Conservation (phyloP, 2,797 vertebrate genomes). For the Aplochiton taeniatus region DNA sequence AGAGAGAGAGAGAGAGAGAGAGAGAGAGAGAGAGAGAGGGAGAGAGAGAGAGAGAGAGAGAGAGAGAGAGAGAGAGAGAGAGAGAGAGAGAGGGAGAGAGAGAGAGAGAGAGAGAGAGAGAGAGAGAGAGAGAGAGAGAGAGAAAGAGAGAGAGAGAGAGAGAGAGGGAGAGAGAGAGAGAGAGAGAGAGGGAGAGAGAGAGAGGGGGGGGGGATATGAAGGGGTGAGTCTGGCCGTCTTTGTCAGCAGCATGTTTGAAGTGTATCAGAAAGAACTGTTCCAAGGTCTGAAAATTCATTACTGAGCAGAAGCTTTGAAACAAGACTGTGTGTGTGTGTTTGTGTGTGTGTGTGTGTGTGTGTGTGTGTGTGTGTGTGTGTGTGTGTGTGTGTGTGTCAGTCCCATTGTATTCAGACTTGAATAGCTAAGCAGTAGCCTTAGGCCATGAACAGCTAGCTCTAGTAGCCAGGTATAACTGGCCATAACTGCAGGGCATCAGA, state of each 20-base stretch:
- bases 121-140: background rate
- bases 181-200: conserved; percentile 37
- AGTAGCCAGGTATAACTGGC: conserved; percentile 72
- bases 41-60: background rate
- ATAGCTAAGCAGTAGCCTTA: conserved; percentile 82
- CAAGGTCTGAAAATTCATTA: conserved; percentile 82
- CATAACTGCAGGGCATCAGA: conserved; percentile 76
- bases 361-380: conserved; percentile 27
- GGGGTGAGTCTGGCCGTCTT: conserved; percentile 63
- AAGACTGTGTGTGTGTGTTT: conserved; percentile 46
- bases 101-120: conserved; percentile 41
- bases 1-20: background rate
- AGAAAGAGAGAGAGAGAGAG: background rate
- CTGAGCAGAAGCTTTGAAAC: conserved; percentile 75
- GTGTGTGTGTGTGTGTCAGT: conserved; percentile 20
- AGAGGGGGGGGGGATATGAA: conserved; percentile 48
- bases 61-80: background rate
- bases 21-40: background rate
- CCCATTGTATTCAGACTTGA: conserved; percentile 77
- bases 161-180: conserved; percentile 15
- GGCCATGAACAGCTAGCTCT: conserved; percentile 74
- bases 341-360: conserved; percentile 14
- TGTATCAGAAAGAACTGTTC: conserved; percentile 78
- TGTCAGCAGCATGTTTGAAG: conserved; percentile 74
- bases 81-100: conserved; percentile 1